Conservation (phyloP, 2,888 invertebrate genomes). For the Scelioninae gen. 1 region DNA sequence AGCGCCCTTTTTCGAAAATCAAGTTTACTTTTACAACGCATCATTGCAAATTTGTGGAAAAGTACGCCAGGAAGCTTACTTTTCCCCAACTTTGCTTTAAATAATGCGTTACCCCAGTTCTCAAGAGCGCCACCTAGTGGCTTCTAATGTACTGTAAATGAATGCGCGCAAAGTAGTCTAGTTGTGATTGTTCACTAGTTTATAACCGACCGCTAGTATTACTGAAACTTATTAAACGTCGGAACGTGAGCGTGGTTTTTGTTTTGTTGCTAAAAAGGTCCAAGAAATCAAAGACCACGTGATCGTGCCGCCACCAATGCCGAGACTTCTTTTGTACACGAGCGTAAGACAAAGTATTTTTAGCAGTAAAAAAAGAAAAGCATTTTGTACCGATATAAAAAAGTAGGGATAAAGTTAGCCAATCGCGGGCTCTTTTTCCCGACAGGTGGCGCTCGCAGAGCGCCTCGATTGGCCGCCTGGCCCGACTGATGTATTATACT, state of each 20-base stretch:
- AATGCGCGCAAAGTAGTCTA: conserved; percentile 62
- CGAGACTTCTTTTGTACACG: conserved; percentile 60
- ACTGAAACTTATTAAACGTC: too few relatives aligned
- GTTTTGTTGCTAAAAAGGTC: too few relatives aligned
- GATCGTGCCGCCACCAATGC: too few relatives aligned
- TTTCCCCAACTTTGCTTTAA: background rate
- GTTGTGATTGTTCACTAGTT: conserved; percentile 64
- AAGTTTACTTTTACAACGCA: background rate
- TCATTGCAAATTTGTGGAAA: background rate
- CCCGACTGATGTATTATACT: conserved; percentile 84
- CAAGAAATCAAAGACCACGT: too few relatives aligned
- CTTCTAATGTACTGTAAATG: conserved; percentile 45
- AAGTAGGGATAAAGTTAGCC: background rate
- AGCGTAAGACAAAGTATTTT: conserved; percentile 65
- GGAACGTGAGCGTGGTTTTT: too few relatives aligned
- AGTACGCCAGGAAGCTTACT: too few relatives aligned
- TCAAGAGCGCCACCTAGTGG: conserved; percentile 24
- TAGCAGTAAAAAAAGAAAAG: conserved; percentile 42
- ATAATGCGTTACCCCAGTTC: too few relatives aligned
- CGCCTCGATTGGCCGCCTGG: conserved; percentile 77
- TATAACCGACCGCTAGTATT: conserved; percentile 58
- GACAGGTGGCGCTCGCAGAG: conserved; percentile 66
- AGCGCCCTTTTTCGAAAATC: too few relatives aligned
- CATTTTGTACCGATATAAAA: conserved; percentile 50
- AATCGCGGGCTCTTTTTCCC: background rate